Evolutionary conservation across 2,888 invertebrate species (phyloP).

Genomic region (Hartigia nigra): DNA sequence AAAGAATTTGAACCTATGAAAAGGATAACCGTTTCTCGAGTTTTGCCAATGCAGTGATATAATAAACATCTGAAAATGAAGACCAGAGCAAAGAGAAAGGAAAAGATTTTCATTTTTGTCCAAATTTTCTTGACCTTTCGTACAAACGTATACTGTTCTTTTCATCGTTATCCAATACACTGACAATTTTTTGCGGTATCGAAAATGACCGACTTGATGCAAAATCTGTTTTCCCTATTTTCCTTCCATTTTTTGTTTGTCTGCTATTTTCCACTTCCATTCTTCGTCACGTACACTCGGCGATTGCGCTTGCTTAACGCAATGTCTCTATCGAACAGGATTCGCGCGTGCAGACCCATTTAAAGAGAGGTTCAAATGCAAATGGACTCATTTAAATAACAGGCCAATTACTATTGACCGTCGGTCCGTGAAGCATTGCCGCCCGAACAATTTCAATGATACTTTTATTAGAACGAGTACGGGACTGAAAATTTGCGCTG

Average conservation of each 20-base stretch:
- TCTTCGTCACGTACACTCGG: background rate
- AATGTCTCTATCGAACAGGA: background rate
- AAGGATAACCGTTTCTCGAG: background rate
- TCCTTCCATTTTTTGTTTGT: background rate
- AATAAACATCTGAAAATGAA: background rate
- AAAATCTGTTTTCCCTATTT: background rate
- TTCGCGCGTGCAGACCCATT: constrained; percentile 1
- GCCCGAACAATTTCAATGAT: constrained; percentile 8
- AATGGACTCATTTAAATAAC: constrained; percentile 19
- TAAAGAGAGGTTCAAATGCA: constrained; percentile 15
- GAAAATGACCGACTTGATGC: background rate
- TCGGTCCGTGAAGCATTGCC: constrained; percentile 6
- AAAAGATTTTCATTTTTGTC: background rate
- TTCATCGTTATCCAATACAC: background rate
- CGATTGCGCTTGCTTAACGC: background rate
- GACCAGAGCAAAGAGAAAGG: background rate
- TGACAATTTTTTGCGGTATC: background rate
- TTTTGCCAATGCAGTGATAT: background rate
- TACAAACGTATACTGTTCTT: no score
- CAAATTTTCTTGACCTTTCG: background rate
- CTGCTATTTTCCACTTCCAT: background rate
- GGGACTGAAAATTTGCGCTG: background rate
- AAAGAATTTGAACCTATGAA: background rate
- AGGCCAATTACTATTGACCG: constrained; percentile 17
- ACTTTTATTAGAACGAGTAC: background rate